Evolutionary conservation across 2,888 invertebrate species (phyloP).

Genomic region (Phyllotreta striolata): DNA sequence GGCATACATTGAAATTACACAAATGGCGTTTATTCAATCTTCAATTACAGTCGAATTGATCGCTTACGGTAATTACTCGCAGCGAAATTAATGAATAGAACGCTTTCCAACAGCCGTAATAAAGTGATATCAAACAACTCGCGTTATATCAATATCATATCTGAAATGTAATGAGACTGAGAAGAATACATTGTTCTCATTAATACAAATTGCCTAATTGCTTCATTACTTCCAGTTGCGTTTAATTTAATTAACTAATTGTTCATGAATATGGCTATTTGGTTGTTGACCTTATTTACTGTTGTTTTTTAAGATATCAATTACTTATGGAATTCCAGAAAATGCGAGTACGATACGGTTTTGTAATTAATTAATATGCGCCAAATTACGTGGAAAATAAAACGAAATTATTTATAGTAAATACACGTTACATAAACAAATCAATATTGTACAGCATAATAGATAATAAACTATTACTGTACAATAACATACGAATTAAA

Average conservation of each 20-base stretch:
- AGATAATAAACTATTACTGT: conserved; percentile 29
- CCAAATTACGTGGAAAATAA: conserved; percentile 12
- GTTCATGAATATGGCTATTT: conserved; percentile 20
- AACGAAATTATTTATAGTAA: conserved; percentile 24
- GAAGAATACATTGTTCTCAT: conserved; percentile 36
- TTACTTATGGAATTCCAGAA: not conserved
- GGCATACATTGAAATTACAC: not conserved
- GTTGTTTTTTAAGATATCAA: conserved; percentile 1
- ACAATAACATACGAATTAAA: conserved; percentile 35
- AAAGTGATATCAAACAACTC: conserved; percentile 37
- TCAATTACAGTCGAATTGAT: conserved; percentile 31
- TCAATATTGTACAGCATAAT: conserved; percentile 16
- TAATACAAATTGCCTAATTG: conserved; percentile 38
- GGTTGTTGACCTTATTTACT: conserved; percentile 26
- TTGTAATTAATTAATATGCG: conserved; percentile 5
- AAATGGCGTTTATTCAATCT: conserved; percentile 16
- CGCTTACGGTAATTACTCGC: conserved; percentile 26
- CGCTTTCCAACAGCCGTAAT: conserved; percentile 35
- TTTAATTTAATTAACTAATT: conserved; percentile 33
- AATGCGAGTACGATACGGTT: not conserved
- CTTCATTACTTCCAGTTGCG: conserved; percentile 28
- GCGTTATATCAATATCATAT: conserved; percentile 35
- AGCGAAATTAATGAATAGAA: conserved; percentile 33
- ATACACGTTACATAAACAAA: conserved; percentile 31
- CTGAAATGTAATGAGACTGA: conserved; percentile 35